Evolutionary conservation across 2,113 vertebrate genomes (phyloP).

Genomic region (Tragelaphus scriptus): DNA sequence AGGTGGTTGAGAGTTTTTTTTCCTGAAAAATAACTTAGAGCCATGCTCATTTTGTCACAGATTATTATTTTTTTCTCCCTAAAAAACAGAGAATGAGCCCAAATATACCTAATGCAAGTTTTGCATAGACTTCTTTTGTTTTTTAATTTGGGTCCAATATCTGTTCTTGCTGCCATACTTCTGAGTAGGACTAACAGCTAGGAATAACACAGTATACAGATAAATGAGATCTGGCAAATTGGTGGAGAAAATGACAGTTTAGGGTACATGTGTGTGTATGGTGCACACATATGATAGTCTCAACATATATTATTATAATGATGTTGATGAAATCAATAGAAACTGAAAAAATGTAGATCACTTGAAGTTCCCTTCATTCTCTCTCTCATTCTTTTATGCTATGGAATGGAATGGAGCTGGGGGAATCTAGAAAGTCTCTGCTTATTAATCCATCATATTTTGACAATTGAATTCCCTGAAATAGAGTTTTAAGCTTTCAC

Average conservation of each 20-base stretch:
- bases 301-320: not conserved
- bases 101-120: not conserved
- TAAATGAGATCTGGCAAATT: not conserved
- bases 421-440: not conserved
- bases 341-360: not conserved
- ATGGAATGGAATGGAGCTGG: not conserved
- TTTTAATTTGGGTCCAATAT: not conserved
- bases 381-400: not conserved
- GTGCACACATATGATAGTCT: not conserved
- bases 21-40: not conserved
- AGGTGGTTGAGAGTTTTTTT: not conserved
- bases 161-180: not conserved
- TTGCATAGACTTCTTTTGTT: not conserved
- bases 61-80: not conserved
- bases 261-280: not conserved
- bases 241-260: not conserved
- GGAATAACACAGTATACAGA: not conserved
- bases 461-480: conserved; percentile 64
- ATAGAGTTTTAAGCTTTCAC: conserved; percentile 65
- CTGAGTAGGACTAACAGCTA: not conserved
- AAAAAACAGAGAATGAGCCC: not conserved
- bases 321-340: not conserved
- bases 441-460: conserved; percentile 54
- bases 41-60: not conserved
- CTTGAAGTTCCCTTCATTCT: not conserved